Evolutionary conservation across 2,113 vertebrate species (phyloP).

Genomic region (Herpetotheres cachinnans): DNA sequence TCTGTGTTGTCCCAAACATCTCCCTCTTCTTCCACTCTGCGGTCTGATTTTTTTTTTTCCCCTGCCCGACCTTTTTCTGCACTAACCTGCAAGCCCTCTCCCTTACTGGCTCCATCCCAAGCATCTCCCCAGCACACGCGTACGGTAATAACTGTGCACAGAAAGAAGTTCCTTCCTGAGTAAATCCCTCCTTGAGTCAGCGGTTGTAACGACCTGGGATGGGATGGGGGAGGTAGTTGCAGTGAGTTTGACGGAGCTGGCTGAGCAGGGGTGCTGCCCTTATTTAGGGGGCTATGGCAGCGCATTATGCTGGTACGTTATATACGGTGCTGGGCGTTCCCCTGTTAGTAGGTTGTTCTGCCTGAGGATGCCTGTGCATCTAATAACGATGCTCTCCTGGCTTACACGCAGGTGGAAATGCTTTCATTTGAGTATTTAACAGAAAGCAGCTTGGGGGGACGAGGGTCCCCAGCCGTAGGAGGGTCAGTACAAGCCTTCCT

Average conservation of each 20-base stretch:
- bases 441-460: too few species aligned
- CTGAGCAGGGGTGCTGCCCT: neutral
- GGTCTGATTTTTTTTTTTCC: too few species aligned
- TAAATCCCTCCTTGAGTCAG: accelerated
- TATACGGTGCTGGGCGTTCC: accelerated
- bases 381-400: neutral
- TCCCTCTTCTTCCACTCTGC: neutral
- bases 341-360: neutral
- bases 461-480: neutral
- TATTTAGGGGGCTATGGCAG: neutral
- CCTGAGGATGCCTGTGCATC: neutral
- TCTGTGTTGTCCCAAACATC: neutral
- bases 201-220: neutral
- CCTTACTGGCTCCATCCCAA: neutral
- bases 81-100: neutral
- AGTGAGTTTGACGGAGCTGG: neutral
- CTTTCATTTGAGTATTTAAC: neutral
- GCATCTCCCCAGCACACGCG: neutral
- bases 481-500: neutral
- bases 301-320: accelerated
- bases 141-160: neutral
- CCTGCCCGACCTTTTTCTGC: neutral
- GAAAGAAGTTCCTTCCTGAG: neutral
- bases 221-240: neutral
- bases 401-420: neutral